Percentiles rank a stretch among this genome's conserved stretches.
Conservation (phyloP, 2,797 vertebrate genomes). For the Fringilla coelebs region DNA sequence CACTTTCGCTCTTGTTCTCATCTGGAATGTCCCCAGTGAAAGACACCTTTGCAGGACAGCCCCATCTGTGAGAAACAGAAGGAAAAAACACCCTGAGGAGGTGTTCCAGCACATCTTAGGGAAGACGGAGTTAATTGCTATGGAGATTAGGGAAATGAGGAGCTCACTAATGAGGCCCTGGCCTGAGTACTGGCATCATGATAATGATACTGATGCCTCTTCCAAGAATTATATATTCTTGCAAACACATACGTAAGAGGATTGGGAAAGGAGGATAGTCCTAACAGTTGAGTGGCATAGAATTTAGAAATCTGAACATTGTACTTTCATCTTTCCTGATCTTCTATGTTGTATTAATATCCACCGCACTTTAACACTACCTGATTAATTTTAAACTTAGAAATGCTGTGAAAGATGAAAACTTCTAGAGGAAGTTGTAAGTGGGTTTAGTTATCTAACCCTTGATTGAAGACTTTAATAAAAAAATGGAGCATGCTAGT, state of each 20-base stretch:
- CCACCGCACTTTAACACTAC: not conserved
- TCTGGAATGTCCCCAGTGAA: not conserved
- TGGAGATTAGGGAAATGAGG: not conserved
- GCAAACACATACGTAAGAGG: not conserved
- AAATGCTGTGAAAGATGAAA: not conserved
- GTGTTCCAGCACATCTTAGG: accelerated
- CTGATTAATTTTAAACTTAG: not conserved
- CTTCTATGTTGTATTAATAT: not conserved
- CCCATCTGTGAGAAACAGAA: not conserved
- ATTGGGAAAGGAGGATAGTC: not conserved
- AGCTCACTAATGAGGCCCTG: not conserved
- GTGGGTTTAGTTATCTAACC: not conserved
- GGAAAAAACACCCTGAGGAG: not conserved
- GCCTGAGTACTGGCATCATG: not conserved
- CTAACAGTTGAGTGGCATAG: not conserved
- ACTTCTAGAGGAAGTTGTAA: not conserved
- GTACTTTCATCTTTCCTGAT: not conserved
- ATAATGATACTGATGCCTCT: not conserved
- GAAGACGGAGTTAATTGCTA: not conserved
- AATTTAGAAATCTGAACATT: not conserved
- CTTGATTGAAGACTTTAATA: not conserved
- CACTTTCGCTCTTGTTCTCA: not conserved
- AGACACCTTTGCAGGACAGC: not conserved
- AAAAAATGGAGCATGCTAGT: not conserved
- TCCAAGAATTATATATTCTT: not conserved